Evolutionary conservation across 2,797 vertebrate species (phyloP).

Genomic region (Saxicola maurus): DNA sequence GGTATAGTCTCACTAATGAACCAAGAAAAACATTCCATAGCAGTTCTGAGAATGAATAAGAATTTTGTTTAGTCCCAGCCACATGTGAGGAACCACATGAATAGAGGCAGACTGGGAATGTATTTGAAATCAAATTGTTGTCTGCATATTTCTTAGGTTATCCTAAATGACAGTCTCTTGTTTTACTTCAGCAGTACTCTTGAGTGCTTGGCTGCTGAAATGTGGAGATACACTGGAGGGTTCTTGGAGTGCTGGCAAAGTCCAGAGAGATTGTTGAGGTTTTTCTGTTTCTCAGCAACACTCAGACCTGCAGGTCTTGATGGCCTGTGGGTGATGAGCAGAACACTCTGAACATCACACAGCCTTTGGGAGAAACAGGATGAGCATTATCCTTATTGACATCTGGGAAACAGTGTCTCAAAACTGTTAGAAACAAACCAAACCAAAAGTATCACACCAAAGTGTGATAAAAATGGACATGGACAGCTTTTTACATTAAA

Average conservation of each 20-base stretch:
- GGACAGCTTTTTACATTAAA: neutral
- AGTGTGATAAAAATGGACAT: neutral
- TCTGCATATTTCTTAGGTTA: neutral
- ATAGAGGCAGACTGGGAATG: neutral
- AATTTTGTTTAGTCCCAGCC: neutral
- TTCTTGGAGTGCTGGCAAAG: neutral
- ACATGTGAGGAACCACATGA: neutral
- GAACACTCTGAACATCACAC: neutral
- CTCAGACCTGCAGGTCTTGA: neutral
- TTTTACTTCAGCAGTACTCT: neutral
- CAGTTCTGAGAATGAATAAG: neutral
- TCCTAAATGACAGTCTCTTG: neutral
- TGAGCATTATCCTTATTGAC: neutral
- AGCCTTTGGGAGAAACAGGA: neutral
- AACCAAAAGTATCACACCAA: neutral
- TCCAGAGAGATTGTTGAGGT: neutral
- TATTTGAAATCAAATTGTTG: neutral
- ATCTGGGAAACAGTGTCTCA: neutral
- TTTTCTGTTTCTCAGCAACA: neutral
- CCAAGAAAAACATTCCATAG: too few relatives aligned
- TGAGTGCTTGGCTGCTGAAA: neutral
- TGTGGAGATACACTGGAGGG: accelerated
- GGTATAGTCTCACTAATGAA: too few relatives aligned
- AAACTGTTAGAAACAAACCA: neutral
- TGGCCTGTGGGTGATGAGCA: neutral